Base-by-base conservation (phyloP, 2,888 invertebrate genomes). In the Sclerodermus sp. region DNA sequence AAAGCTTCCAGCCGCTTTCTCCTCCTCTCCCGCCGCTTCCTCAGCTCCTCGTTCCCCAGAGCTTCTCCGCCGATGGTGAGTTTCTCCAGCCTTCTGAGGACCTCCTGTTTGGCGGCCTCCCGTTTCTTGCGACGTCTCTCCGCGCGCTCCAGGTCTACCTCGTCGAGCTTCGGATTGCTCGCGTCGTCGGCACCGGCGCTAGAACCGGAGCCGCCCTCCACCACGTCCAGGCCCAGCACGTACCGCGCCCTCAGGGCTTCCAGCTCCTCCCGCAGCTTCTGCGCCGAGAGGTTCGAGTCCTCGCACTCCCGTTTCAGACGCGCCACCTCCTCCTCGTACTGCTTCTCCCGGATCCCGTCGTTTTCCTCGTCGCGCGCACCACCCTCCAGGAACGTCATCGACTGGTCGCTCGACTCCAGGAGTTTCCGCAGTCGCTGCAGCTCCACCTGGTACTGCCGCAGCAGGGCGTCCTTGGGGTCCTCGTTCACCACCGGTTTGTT, bases 391-490 rank as follows among this genome's bases (percentile, higher is more conserved):
- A 39, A 51, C 1, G 42, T 10, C 1, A 52, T 56, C 1, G 62
- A 47, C 30, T 57, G 58, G 12, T 74, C 71, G 13, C 45, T 62
- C 1, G 67, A 66, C 53, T 82, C 81, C n/a, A 87, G 70, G 40
- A 87, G 70, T 43, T 79, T 77, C 59, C 86, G 85, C 15, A 95
- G 80, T 62, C 87, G 81, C 42, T 87, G 81, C 45, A 95, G 90
- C 78, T 95, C 93, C 60, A 90, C 84, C 73, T 93, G 92, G 70
- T 92, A 94, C 70, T 93, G 87, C 9, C 91, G 78, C 9, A 95
- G 78, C 68, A 93, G 83, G 0, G 94, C 90, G 70, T 95, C 94
- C 75, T 94, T 93, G 0, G 93, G 93, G 74, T 95, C 93, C 76
- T 94, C 91, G 75, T 93, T 93, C 16, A 93, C 87, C 70, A 84